Evolutionary conservation across 2,797 vertebrate species (phyloP).

Genomic region (Sciurus carolinensis): DNA sequence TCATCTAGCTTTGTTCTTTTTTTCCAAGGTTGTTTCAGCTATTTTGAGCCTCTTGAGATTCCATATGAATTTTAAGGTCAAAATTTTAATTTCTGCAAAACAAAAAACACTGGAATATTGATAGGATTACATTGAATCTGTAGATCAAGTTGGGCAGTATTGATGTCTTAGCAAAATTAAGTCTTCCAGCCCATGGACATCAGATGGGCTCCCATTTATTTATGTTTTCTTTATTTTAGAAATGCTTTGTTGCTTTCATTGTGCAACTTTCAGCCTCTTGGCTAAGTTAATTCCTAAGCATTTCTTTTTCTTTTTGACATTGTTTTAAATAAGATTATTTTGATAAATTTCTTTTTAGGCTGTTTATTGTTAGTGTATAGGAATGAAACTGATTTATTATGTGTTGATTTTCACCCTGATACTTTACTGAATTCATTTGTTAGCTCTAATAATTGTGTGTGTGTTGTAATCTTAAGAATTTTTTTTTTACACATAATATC

Average conservation of each 20-base stretch:
- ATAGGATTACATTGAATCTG: background rate
- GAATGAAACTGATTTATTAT: no score
- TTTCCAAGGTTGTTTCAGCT: background rate
- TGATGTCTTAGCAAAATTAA: background rate
- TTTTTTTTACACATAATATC: background rate
- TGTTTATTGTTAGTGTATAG: background rate
- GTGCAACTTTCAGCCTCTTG: background rate
- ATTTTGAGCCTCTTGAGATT: background rate
- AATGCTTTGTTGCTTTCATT: background rate
- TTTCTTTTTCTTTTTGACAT: background rate
- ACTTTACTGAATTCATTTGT: no score
- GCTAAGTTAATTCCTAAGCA: background rate
- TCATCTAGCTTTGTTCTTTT: background rate
- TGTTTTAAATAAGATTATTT: background rate
- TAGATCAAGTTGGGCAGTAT: background rate
- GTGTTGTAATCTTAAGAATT: background rate
- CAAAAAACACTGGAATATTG: background rate
- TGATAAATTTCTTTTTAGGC: background rate
- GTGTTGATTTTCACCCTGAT: no score
- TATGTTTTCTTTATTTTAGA: background rate
- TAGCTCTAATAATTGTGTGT: background rate
- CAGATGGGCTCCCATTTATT: background rate
- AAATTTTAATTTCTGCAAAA: background rate
- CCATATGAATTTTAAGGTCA: background rate
- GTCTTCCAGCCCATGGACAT: background rate